Evolutionary conservation across 2,113 vertebrate species (phyloP), one percentile per base, ranked within the genome.

Genomic region (Hypomesus transpacificus): DNA sequence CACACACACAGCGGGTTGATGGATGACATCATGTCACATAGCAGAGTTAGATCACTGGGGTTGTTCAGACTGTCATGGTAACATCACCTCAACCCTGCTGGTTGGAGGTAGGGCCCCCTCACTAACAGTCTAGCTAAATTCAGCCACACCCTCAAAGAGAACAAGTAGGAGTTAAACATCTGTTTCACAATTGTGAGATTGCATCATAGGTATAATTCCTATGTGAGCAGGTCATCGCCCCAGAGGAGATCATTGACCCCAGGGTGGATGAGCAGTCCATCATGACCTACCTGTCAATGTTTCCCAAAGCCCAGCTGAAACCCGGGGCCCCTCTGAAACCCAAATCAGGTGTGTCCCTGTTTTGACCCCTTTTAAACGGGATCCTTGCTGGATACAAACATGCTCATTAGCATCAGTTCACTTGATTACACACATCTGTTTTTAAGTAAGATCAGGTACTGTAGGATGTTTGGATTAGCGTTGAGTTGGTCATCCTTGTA

Each of bases 261-360:
- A 83, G 90, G 68, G 91, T 92, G 70, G 92, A 95, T 71, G 93
- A 94, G 53, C 91, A 91, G 73, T 93, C 92, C 0, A 92, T 93
- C 58, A 92, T 93, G 93, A 95, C 92, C 21, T 94, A 94, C 81
- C 80, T 94, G 64, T 95, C 93, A 56, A 93, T 95, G 89, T 95
- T 95, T 82, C 94, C 94, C 70, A 95, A 95, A 88, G 94, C 94
- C 77, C 95, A 94, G 64, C 90, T 95, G 81, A 95, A 95, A 80
- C 93, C 93, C 6, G 94, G 93, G 65, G 94, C 94, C 58, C 93
- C 94, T 75, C 88, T 95, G 24, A 94, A 94, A 74, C 93, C 94
- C 65, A 94, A 94, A 65, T 90, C 88, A 92, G 93, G 94, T 95
- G 82, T 61, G 59, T 26, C 24, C 14, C 59, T 61, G 59, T n/a